Base-by-base conservation (phyloP, 2,113 vertebrate species). In the Eublepharis macularius region DNA sequence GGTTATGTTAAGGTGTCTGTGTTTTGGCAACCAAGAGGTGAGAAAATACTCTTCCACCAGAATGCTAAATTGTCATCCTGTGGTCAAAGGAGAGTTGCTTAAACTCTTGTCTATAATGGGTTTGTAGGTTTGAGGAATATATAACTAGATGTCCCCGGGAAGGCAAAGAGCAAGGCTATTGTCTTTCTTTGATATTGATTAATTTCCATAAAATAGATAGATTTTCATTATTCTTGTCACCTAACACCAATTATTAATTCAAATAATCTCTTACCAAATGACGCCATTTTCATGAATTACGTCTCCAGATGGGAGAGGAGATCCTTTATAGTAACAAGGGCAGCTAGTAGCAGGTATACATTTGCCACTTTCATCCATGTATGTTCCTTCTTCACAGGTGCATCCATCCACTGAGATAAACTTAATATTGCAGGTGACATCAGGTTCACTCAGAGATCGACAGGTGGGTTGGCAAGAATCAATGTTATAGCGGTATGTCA, bases 321-420 rank as follows among this genome's bases (percentile, higher is more conserved):
- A 91, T 74, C 95, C 96, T 68, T 92, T 91, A 68, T 95, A 91
- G 89, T 97, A 97, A 84, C 97, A 97, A 73, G 97, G 96, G 73
- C 97, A 97, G 88, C 87, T 92, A 69, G 91, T 47, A 24, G 94
- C 94, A 1, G 93, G 90, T 34, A 97, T 95, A 65, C 97, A 97
- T 88, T 92, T 95, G 75, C 96, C 96, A 13, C 32, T 76, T 1
- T 96, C 94, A 4, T 96, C 96, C 95, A 97, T 86, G 85, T 95
- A 97, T 32, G 94, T 96, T 86, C 92, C 96, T 0, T 93, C 34
- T 1, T 89, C 10, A 24, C 97, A 97, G 87, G 91, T 83, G 1
- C 97, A 97, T 13, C 97, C 97, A 0, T 97, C 97, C 77, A 97
- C 95, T 0, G 96, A 94, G 4, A 93, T 88, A 29, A 97, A 96